These are phyloP conservation scores for Cephalophus harveyi DNA, from an alignment of 2,113 vertebrate species.

Conservation along the genomic window DNA sequence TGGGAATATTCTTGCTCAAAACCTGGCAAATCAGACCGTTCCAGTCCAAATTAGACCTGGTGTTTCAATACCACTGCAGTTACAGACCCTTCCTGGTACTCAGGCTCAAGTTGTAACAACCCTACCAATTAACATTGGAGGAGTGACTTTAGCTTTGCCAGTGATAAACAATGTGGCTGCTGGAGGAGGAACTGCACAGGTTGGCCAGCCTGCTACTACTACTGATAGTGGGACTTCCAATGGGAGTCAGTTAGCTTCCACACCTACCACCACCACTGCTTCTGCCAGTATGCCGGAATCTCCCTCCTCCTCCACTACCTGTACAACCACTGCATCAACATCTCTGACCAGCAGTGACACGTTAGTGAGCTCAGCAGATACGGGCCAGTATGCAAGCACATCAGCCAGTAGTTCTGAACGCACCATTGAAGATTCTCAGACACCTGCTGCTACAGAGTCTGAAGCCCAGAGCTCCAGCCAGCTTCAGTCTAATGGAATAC, in stretches of 20 bases:
- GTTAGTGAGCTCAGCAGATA: constrained; percentile 84
- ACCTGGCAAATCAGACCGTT: constrained; percentile 91
- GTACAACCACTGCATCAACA: constrained; percentile 82
- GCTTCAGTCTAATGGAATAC: constrained; percentile 93
- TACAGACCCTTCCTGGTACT: constrained; percentile 94
- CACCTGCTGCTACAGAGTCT: constrained; percentile 78
- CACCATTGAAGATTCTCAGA: constrained; percentile 84
- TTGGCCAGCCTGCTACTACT: constrained; percentile 88
- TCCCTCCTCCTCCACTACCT: constrained; percentile 80
- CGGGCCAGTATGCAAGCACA: constrained; percentile 85
- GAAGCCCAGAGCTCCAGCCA: constrained; percentile 87
- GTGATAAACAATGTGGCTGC: constrained; percentile 93
- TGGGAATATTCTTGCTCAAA: constrained; percentile 89
- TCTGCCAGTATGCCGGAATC: constrained; percentile 84
- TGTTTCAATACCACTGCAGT: constrained; percentile 94
- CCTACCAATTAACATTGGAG: constrained; percentile 96
- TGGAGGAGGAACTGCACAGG: constrained; percentile 88
- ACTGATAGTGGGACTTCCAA: constrained; percentile 92
- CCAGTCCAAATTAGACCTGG: constrained; percentile 96
- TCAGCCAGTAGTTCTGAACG: constrained; percentile 82
- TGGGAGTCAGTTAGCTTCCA: constrained; percentile 89
- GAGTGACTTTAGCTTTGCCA: constrained; percentile 95
- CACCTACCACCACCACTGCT: constrained; percentile 83
- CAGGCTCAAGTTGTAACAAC: constrained; percentile 96
- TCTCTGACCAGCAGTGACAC: constrained; percentile 84